Base-by-base conservation (phyloP, 2,888 invertebrate genomes). In the Caenorhabditis sp. region DNA sequence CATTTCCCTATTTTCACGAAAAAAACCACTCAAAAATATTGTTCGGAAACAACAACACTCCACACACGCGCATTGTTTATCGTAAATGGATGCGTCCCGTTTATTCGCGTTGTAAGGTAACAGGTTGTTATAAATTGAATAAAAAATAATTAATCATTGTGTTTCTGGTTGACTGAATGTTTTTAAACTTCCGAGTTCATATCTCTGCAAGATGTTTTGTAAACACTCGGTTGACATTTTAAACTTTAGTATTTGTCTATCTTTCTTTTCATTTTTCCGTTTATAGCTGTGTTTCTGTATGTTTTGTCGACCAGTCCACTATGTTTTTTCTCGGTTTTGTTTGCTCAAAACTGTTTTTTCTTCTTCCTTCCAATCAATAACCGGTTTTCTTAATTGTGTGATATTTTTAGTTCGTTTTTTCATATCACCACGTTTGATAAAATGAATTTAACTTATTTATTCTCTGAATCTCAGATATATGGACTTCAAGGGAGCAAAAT, bases 401-500 rank as follows among this genome's bases (percentile, higher is more conserved):
- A 36, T 63, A 21, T 26, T 25, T 20, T 57, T 10, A 25, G 25
- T 57, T n/a, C 57, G 26, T 57, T 21, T 21, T n/a, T 57, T 57
- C 26, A 31, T 31, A 31, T 31, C 31, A 31, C 4, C 3, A 20
- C 8, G 5, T 57, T 57, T 26, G 43, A 17, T 10, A 43, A 43
- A 43, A 43, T 43, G 43, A 43, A 43, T 14, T 21, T 38, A 59
- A 57, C 20, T 27, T 20, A 26, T 31, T 31, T 31, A 31, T 31
- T 10, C 31, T 23, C 20, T 36, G n/a, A n/a, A n/a, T 57, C 25
- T n/a, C 27, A 57, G 52, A 23, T 52, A 10, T 52, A 52, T 52
- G 52, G 52, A 21, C 21, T 62, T 68, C 21, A 61, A 62, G 63
- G 36, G 26, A 52, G 49, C 26, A 21, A 54, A 63, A 62, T 1